Evolutionary conservation across 1,140 invertebrate genomes (phyloP).

Genomic region (Halesus radiatus): DNA sequence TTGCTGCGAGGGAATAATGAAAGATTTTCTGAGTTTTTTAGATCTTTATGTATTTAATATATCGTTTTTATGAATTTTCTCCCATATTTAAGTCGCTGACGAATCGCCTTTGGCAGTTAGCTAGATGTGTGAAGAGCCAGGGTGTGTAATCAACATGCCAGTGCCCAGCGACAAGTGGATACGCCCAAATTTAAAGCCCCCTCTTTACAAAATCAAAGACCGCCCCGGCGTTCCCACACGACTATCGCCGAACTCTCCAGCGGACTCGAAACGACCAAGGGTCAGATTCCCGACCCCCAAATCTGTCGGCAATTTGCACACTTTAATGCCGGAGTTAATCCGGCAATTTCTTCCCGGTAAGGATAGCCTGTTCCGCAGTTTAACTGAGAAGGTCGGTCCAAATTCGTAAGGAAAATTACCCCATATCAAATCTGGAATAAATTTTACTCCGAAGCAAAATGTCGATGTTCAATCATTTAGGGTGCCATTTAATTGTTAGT

Average conservation of each 20-base stretch:
- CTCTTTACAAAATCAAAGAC: slow-evolving; percentile 14
- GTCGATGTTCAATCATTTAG: slow-evolving; percentile 1
- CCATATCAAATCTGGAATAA: background rate
- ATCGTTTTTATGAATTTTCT: too few relatives aligned
- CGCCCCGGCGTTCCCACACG: background rate
- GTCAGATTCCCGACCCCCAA: background rate
- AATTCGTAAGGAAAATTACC: slow-evolving; percentile 4
- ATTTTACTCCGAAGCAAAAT: background rate
- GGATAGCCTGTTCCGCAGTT: background rate
- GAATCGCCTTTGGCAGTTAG: slow-evolving; percentile 3
- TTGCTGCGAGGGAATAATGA: too few relatives aligned
- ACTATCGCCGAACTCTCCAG: background rate
- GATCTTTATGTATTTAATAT: too few relatives aligned
- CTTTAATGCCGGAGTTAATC: background rate
- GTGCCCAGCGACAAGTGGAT: slow-evolving; percentile 54
- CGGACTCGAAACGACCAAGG: background rate
- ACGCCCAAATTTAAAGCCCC: slow-evolving; percentile 47
- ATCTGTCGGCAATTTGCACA: slow-evolving; percentile 20
- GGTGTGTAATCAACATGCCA: slow-evolving; percentile 56
- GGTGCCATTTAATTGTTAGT: too few relatives aligned
- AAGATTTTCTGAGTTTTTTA: too few relatives aligned
- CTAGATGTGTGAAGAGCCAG: slow-evolving; percentile 51
- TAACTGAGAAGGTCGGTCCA: background rate
- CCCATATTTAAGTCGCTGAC: background rate
- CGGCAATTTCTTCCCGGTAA: slow-evolving; percentile 13